A percentile compares a stretch with the other conserved stretches of the same genome.
phyloP scores from a whole-genome alignment of 2,797 vertebrate genomes.

The Pangasius macronema region DNA sequence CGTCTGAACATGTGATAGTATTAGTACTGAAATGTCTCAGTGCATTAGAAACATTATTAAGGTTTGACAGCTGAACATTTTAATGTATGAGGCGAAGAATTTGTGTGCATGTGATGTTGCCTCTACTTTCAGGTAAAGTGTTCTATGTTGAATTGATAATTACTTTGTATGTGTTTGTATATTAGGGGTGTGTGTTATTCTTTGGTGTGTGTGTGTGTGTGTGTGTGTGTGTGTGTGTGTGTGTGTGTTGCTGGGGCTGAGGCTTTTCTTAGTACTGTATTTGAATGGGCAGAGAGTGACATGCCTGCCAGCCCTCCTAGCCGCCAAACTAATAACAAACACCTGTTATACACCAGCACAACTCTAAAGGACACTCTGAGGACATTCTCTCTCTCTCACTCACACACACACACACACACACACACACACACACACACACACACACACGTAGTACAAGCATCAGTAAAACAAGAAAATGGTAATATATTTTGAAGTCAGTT shows the following conservation, averaged over 20 bases:
- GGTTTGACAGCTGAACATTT: background rate
- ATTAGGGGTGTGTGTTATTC: background rate
- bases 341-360: slow-evolving; percentile 67
- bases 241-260: slow-evolving; percentile 41
- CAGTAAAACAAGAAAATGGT: background rate
- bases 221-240: background rate
- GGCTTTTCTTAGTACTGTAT: slow-evolving; percentile 69
- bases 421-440: background rate
- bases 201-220: slow-evolving; percentile 21
- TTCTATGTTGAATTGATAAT: background rate
- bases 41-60: background rate
- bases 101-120: background rate
- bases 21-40: background rate
- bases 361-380: slow-evolving; percentile 63
- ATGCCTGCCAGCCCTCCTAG: slow-evolving; percentile 20
- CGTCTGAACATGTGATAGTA: background rate
- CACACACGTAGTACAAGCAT: background rate
- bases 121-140: background rate
- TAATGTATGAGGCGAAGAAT: background rate
- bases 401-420: slow-evolving; percentile 1
- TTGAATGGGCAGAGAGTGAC: slow-evolving; percentile 53
- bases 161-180: background rate
- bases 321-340: slow-evolving; percentile 67
- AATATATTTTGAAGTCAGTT: background rate
- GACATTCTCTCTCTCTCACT: slow-evolving; percentile 44